Percentiles rank a stretch among this genome's conserved stretches.
These are phyloP conservation scores for Drosophila kambysellisi DNA, from an alignment of 2,888 invertebrate genomes.

Conservation along the genomic window DNA sequence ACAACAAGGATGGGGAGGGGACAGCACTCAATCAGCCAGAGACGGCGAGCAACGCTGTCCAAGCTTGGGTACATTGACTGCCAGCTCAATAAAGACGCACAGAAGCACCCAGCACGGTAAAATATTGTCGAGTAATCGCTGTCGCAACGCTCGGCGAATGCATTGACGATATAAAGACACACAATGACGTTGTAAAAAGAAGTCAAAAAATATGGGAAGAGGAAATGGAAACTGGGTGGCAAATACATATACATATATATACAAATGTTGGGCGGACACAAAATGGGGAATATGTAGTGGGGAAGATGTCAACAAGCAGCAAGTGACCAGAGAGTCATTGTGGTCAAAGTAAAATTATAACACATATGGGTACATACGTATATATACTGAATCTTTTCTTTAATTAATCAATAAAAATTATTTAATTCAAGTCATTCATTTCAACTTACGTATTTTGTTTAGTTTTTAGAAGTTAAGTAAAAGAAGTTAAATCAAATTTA, in stretches of 20 bases:
- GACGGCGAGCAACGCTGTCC: constrained; percentile 48
- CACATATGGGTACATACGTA: not conserved
- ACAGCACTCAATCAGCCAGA: constrained; percentile 71
- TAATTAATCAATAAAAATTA: not conserved
- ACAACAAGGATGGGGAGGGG: constrained; percentile 19
- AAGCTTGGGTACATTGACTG: constrained; percentile 49
- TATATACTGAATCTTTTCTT: not conserved
- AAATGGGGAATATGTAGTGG: not conserved
- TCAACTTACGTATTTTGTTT: not conserved
- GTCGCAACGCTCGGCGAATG: constrained; percentile 63
- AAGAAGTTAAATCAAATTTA: not conserved
- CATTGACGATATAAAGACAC: constrained; percentile 64
- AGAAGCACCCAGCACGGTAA: constrained; percentile 54
- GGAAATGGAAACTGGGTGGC: constrained; percentile 6
- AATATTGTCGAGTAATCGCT: constrained; percentile 82
- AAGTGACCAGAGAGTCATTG: constrained; percentile 16
- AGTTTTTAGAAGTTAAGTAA: too few species aligned
- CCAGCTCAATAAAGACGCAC: constrained; percentile 43
- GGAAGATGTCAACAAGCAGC: constrained; percentile 49
- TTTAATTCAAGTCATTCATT: not conserved
- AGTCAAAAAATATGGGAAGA: not conserved
- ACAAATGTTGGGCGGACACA: not conserved
- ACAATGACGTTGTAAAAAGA: constrained; percentile 59
- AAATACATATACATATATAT: not conserved
- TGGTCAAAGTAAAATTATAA: constrained; percentile 4